Evolutionary conservation across 1,140 invertebrate genomes (phyloP), one percentile per base, ranked within the genome.

Genomic region (Eriosoma lanigerum): DNA sequence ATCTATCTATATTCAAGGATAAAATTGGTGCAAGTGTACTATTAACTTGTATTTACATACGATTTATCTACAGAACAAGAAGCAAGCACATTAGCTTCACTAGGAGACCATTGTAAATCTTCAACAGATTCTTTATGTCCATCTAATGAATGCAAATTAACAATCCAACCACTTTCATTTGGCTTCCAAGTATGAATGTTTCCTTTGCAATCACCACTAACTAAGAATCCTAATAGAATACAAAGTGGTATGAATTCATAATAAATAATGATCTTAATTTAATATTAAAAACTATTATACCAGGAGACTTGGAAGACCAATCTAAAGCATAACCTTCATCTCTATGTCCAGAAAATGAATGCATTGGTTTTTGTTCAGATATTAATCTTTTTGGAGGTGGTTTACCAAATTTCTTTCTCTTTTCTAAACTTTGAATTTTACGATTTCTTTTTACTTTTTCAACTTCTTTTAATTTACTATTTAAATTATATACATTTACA

Each of bases 41-140:
- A n/a, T n/a, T n/a, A n/a, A n/a, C n/a, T n/a, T n/a, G 32, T 52
- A 48, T 62, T 38, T 29, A 83, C 73, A 56, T 86, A 90, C 86
- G 89, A 93, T 87, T 92, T 94, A 86, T 99, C 97, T 17, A 96
- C 93, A 44, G 97, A 98, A 88, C 97, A 98, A 13, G 96, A 95
- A 60, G 96, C 96, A 82, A 99, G 89, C 3, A 98, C 96, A 88
- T 94, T 92, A 84, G 87, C 89, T 88, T 99, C 98, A 88, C 92
- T 98, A 4, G 97, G 96, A 81, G 97, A 99, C 98, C 98, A 99
- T 84, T 98, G 96, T 81, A 99, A 88, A 87, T 99, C 98, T 89
- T 99, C 98, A 10, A 99, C 95, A 75, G 97, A 99, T 58, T 90
- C 91, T 26, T 91, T 92, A 85, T 99, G 98, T 2, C 93, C 96